phyloP scores from a whole-genome alignment of 53 echinoderm and acorn worm species.

The Actinopyga echinites region DNA sequence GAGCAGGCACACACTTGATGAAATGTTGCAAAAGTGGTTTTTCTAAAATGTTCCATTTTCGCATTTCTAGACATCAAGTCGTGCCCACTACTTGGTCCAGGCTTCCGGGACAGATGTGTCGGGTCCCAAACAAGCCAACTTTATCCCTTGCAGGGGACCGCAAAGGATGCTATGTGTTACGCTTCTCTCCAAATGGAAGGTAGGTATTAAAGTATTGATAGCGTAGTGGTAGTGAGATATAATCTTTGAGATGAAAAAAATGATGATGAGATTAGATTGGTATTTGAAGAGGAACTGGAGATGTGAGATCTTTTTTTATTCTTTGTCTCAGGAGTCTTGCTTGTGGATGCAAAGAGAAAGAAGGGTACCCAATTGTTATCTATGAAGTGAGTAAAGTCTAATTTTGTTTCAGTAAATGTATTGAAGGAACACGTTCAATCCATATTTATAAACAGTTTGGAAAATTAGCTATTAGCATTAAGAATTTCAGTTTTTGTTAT shows the following conservation, averaged over 20 bases:
- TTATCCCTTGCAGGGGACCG: slow-evolving; percentile 80
- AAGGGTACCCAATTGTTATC: slow-evolving; percentile 82
- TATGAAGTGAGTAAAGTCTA: slow-evolving; percentile 72
- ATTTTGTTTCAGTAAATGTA: no score
- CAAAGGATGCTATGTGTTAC: slow-evolving; percentile 89
- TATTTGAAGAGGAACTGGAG: no score
- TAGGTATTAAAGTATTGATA: slow-evolving; percentile 15
- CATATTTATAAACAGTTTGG: no score
- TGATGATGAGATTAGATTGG: no score
- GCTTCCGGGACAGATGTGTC: slow-evolving; percentile 91
- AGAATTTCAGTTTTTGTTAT: no score
- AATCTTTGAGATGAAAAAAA: neutral
- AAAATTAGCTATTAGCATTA: no score
- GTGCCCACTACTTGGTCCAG: slow-evolving; percentile 78
- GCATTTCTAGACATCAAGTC: slow-evolving; percentile 5
- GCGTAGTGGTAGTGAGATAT: neutral
- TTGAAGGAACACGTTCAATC: no score
- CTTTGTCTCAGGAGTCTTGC: slow-evolving; percentile 68
- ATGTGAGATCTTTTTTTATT: neutral
- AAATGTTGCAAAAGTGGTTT: no score
- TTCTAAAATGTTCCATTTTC: no score
- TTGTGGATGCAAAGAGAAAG: slow-evolving; percentile 88
- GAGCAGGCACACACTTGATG: no score
- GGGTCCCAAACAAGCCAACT: slow-evolving; percentile 85
- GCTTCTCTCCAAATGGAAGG: slow-evolving; percentile 88